A percentile compares a stretch with the other conserved stretches of the same genome.
Conservation (phyloP, 2,797 vertebrate species). For the Menidia menidia region DNA sequence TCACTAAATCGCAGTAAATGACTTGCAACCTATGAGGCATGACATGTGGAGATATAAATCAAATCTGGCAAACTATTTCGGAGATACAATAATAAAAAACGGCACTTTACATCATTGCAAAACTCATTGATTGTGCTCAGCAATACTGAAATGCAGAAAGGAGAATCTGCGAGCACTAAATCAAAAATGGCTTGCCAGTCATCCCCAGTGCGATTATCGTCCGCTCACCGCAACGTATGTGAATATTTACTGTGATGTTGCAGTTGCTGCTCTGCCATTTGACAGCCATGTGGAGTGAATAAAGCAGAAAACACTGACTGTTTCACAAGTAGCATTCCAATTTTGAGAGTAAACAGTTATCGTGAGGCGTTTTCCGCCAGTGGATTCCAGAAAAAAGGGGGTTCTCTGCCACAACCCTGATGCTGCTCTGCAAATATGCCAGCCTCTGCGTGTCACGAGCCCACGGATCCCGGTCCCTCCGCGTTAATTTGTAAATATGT, state of each 20-base stretch:
- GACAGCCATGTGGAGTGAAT: conserved; percentile 76
- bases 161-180: conserved; percentile 54
- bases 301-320: conserved; percentile 69
- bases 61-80: conserved; percentile 64
- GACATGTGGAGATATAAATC: conserved; percentile 66
- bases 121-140: conserved; percentile 61
- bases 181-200: conserved; percentile 58
- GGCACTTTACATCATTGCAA: conserved; percentile 46
- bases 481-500: conserved; percentile 24
- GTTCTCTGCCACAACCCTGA: conserved; percentile 34
- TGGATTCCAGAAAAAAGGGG: conserved; percentile 35
- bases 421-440: conserved; percentile 28
- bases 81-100: conserved; percentile 55
- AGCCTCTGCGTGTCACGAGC: conserved; percentile 9
- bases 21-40: conserved; percentile 62
- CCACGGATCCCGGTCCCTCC: conserved; percentile 8
- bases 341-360: conserved; percentile 67
- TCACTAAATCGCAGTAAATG: conserved; percentile 66
- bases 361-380: conserved; percentile 50
- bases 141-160: conserved; percentile 55
- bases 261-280: conserved; percentile 50
- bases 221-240: conserved; percentile 68
- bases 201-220: conserved; percentile 73
- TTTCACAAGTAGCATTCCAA: conserved; percentile 73
- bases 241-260: conserved; percentile 69